Evolutionary conservation across 2,888 invertebrate species (phyloP), one percentile per base, ranked within the genome.

Genomic region (Drosophila melanosoma): DNA sequence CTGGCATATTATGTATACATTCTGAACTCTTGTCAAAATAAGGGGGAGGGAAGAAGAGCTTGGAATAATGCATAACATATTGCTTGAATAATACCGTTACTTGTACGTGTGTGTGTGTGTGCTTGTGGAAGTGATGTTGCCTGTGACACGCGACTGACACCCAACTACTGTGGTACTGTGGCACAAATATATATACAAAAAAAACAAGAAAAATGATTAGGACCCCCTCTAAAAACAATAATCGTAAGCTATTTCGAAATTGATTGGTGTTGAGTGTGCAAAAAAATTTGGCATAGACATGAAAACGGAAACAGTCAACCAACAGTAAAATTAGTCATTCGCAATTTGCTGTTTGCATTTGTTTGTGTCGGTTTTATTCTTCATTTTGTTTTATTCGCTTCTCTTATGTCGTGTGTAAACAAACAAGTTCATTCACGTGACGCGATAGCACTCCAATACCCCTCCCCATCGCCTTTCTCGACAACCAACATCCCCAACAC

Each of bases 391-490:
- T 48, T 71, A 61, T 71, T 40, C 63, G 52, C 33, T 48, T 11
- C 12, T 20, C 76, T 63, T 49, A 63, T 74, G 74, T 74, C 69
- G 72, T 83, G 81, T 69, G 66, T 77, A 85, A 83, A 82, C 74
- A 85, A 83, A 85, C 74, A 87, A 79, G 77, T 84, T 84, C 74
- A 84, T 84, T 84, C 83, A 87, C 82, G 85, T 87, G 82, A 74
- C 65, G 54, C 60, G 48, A 61, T 53, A 66, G 35, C 58, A 63
- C 58, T 40, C 48, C 33, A 32, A n/a, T 48, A 32, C 38, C 42
- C 20, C n/a, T 8, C 12, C 12, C 35, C 36, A 7, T 3, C 20
- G 3, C 35, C n/a, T n/a, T n/a, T 3, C 23, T 10, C 23, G 6
- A 23, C 12, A n/a, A 23, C 11, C 23, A 35, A 23, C 26, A 20